A percentile compares a stretch with the other conserved stretches of the same genome.
Conservation (phyloP, 2,888 invertebrate species). For the Anticlea derivata region DNA sequence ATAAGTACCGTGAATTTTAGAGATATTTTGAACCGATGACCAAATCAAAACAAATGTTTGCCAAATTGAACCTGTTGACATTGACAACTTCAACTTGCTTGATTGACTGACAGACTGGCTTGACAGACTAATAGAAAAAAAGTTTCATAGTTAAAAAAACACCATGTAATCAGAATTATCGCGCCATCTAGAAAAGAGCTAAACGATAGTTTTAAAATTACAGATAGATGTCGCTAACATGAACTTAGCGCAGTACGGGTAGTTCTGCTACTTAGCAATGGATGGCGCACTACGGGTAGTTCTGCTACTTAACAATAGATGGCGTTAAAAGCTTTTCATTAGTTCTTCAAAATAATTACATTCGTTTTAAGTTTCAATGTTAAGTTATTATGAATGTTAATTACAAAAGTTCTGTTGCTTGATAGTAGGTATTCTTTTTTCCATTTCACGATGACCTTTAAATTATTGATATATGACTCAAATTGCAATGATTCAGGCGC, state of each 20-base stretch:
- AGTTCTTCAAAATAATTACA: no score
- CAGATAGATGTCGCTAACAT: slow-evolving; percentile 14
- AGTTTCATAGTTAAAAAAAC: no score
- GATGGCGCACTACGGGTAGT: slow-evolving; percentile 13
- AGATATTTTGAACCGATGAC: slow-evolving; percentile 25
- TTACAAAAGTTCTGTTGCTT: no score
- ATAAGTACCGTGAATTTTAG: slow-evolving; percentile 7
- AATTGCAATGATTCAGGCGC: no score
- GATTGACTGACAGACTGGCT: no score
- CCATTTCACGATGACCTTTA: no score
- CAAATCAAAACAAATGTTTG: slow-evolving; percentile 29
- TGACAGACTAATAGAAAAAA: no score
- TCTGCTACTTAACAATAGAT: slow-evolving; percentile 19
- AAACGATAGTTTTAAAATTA: background rate
- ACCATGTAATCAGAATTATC: no score
- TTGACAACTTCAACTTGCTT: slow-evolving; percentile 6
- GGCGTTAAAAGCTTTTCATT: background rate
- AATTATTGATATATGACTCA: no score
- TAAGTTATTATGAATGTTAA: no score
- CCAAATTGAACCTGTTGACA: slow-evolving; percentile 2
- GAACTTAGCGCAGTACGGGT: background rate
- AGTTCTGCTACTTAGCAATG: slow-evolving; percentile 15
- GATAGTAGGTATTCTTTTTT: no score
- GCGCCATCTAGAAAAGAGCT: slow-evolving; percentile 3
- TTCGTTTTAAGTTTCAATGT: no score